Evolutionary conservation across 1,140 invertebrate species (phyloP).

Genomic region (Contarinia nasturtii): DNA sequence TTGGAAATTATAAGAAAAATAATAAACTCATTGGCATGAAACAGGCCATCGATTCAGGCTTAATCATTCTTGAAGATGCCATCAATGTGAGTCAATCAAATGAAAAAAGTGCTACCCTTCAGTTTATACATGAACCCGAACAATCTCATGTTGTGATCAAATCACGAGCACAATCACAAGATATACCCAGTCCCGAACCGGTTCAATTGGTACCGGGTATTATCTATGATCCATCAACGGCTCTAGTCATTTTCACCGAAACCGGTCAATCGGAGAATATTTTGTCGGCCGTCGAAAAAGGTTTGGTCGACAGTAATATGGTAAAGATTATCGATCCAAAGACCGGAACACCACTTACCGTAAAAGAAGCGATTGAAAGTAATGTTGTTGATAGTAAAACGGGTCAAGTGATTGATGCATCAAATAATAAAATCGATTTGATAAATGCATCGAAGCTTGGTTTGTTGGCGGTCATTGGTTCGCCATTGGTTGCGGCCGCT

Average conservation of each 20-base stretch:
- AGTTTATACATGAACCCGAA: conserved; percentile 41
- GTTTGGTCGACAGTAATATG: conserved; percentile 39
- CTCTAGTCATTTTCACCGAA: conserved; percentile 48
- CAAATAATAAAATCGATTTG: conserved; percentile 44
- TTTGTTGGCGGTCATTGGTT: conserved; percentile 44
- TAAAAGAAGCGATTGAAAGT: conserved; percentile 55
- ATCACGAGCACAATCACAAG: conserved; percentile 25
- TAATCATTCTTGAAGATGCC: conserved; percentile 37
- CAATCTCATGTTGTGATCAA: conserved; percentile 26
- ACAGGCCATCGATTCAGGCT: conserved; percentile 51
- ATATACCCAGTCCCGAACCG: conserved; percentile 35
- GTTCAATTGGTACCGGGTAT: conserved; percentile 44
- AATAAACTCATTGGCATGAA: conserved; percentile 47
- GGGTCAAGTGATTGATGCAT: conserved; percentile 43
- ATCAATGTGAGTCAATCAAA: conserved; percentile 27
- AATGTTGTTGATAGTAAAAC: conserved; percentile 57
- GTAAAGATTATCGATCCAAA: conserved; percentile 58
- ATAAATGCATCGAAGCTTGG: conserved; percentile 57
- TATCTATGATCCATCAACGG: conserved; percentile 55
- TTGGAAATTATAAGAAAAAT: conserved; percentile 45
- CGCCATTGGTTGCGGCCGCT: conserved; percentile 44
- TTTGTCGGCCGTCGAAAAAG: conserved; percentile 44
- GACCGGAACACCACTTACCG: conserved; percentile 43
- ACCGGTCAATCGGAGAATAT: conserved; percentile 47
- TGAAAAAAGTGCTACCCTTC: conserved; percentile 39